Evolutionary conservation across 2,797 vertebrate genomes (phyloP).

Genomic region (Sebastes flavidus): DNA sequence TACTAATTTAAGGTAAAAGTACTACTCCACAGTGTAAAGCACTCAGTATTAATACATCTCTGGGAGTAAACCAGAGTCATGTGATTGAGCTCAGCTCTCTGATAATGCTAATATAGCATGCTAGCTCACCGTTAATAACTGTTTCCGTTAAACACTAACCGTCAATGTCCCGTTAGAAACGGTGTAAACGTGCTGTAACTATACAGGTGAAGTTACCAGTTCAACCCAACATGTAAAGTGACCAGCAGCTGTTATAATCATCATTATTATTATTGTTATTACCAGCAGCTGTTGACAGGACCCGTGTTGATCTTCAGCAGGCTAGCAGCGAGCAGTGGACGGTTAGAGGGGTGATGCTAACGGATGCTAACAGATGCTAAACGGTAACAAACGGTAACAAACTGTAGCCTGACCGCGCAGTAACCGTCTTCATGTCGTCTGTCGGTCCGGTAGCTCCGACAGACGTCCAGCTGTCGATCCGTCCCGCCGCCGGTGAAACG

Average conservation of each 20-base stretch:
- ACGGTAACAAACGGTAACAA: neutral
- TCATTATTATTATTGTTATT: neutral
- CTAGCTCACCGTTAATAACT: neutral
- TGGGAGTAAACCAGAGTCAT: conserved; percentile 4
- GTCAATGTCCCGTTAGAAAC: neutral
- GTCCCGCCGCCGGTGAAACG: neutral
- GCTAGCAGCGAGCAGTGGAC: neutral
- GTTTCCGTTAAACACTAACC: no score
- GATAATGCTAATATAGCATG: neutral
- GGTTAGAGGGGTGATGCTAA: neutral
- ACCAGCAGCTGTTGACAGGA: conserved; percentile 1
- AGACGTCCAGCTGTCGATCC: accelerated
- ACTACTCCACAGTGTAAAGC: neutral
- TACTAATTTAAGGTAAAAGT: no score
- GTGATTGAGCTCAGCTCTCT: neutral
- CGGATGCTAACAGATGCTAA: neutral
- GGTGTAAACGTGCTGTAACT: no score
- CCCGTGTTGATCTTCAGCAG: neutral
- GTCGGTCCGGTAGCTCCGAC: neutral
- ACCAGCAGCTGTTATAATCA: neutral
- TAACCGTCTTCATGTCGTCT: neutral
- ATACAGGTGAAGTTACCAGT: no score
- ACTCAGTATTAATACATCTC: no score
- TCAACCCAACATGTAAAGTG: no score
- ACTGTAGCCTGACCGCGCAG: neutral